Evolutionary conservation across 2,888 invertebrate species (phyloP), one percentile per base, ranked within the genome.

Genomic region (Idaea dimidiata): DNA sequence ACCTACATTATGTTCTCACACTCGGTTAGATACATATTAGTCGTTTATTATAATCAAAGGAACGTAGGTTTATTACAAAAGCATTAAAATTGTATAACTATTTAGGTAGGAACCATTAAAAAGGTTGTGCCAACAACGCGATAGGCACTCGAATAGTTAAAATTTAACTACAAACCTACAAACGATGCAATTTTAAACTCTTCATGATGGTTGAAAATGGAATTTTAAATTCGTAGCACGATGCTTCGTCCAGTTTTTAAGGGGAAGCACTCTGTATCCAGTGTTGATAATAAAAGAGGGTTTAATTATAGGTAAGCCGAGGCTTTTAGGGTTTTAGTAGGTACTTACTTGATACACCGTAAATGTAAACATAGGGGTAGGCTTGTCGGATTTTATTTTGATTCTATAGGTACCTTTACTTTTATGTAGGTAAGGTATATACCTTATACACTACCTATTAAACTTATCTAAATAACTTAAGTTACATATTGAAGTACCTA

Each of bases 141-240:
- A 43, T 43, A 43, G 8, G 43, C 43, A 43, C 18, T 43, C n/a
- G 18, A 43, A 14, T 43, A 59, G 57, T 61, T 57, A 58, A 59
- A 63, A 72, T 80, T 74, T 79, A 80, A 78, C 73, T 78, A 69
- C 69, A 66, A 72, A 77, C 85, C 54, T 7, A 54, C 43, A 43
- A 43, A 82, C 82, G 85, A 84, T 80, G 66, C 62, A 59, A 63
- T 62, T 58, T 59, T n/a, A 62, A 83, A 83, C 76, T 83, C 85
- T 84, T 80, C 74, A 70, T 77, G 78, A 70, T 56, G 17, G 56
- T 17, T 71, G 77, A 74, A 86, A 88, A 89, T 88, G 85, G 88
- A 88, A 89, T 89, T 88, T 89, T 88, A 88, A 88, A 88, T 87
- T 84, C 74, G 78, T 76, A 5, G 3, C 7, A 7, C 72, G 72